Evolutionary conservation across 2,113 vertebrate genomes (phyloP).

Genomic region (Callopanchax toddi): DNA sequence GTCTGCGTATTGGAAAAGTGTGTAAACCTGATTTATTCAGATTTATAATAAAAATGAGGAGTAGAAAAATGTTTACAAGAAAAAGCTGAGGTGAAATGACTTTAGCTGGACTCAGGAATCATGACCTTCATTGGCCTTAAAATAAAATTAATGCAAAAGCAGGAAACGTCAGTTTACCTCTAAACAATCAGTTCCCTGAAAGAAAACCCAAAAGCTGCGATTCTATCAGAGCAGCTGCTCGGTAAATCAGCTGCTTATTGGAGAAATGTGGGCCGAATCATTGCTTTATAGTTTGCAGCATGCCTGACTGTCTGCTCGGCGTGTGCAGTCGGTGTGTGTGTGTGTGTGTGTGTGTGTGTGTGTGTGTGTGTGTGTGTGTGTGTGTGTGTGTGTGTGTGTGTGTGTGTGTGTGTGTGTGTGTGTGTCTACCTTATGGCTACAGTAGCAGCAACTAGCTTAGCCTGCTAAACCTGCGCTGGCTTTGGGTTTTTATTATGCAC

Average conservation of each 20-base stretch:
- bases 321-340: background rate
- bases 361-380: conserved; percentile 1
- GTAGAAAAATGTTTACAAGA: background rate
- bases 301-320: background rate
- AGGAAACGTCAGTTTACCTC: too few relatives aligned
- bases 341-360: background rate
- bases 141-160: too few relatives aligned
- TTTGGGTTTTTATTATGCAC: conserved; percentile 44
- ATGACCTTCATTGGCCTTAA: too few relatives aligned
- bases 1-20: background rate
- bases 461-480: conserved; percentile 68
- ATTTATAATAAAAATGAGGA: background rate
- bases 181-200: background rate
- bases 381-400: background rate
- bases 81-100: too few relatives aligned
- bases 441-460: conserved; percentile 78
- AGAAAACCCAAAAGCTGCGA: background rate
- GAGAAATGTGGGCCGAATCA: conserved; percentile 49
- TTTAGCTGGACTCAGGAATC: too few relatives aligned
- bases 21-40: background rate
- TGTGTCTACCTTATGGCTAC: conserved; percentile 62
- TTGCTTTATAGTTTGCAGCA: conserved; percentile 18
- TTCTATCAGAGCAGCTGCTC: background rate
- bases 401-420: conserved; percentile 25
- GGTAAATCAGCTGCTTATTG: conserved; percentile 11